Conservation (phyloP, 2,113 vertebrate species). For the Caranx melampygus region DNA sequence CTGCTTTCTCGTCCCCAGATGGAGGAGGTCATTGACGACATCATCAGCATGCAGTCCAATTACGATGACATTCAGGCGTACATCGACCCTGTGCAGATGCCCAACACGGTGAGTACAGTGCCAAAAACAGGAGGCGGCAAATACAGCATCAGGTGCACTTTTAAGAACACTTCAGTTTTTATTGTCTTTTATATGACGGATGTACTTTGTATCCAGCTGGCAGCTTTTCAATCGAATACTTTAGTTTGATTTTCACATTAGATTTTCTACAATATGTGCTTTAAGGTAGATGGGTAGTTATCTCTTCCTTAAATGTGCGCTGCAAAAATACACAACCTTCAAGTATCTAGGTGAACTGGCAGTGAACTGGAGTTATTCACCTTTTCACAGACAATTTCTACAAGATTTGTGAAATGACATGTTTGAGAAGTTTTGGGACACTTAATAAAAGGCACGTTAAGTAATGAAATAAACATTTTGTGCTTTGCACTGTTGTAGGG, state of each 20-base stretch:
- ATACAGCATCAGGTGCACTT: neutral
- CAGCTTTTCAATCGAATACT: neutral
- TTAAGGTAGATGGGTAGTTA: neutral
- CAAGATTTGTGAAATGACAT: too few relatives aligned
- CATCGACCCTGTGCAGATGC: slow-evolving; percentile 92
- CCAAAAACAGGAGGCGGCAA: neutral
- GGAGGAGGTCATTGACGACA: slow-evolving; percentile 96
- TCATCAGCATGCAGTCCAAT: slow-evolving; percentile 92
- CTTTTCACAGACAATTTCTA: neutral
- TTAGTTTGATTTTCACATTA: neutral
- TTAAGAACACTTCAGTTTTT: neutral
- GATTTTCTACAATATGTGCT: neutral
- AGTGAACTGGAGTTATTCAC: neutral
- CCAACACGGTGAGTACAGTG: slow-evolving; percentile 91
- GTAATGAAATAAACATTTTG: neutral
- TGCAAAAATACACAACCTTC: neutral
- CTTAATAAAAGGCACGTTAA: neutral
- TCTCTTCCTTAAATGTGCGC: neutral
- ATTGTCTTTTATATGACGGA: neutral
- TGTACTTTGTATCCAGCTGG: slow-evolving; percentile 8
- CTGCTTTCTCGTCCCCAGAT: slow-evolving; percentile 82
- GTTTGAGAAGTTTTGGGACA: neutral
- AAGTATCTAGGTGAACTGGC: neutral
- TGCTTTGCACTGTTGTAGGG: neutral
- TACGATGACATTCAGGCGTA: slow-evolving; percentile 92